Percentiles rank a stretch among this genome's conserved stretches.
Evolutionary conservation across 2,888 invertebrate genomes (phyloP).

Genomic region (Acronicta alni): DNA sequence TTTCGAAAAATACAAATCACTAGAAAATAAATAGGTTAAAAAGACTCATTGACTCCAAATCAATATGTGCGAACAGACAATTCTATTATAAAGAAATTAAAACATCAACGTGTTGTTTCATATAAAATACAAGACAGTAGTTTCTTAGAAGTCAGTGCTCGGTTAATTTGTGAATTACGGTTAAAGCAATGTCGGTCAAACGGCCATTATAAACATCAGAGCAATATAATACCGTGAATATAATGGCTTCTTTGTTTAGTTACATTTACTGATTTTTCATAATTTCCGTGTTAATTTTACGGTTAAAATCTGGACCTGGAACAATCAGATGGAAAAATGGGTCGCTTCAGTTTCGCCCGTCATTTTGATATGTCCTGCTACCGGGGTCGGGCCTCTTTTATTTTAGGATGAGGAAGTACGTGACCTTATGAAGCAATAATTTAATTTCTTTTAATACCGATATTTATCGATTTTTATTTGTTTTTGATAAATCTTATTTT

Average conservation of each 20-base stretch:
- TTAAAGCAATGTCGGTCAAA: conserved; percentile 55
- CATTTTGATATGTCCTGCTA: too few relatives aligned
- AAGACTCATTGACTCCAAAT: neutral
- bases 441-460: too few relatives aligned
- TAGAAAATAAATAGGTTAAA: neutral
- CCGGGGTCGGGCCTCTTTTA: too few relatives aligned
- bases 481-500: too few relatives aligned
- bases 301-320: neutral
- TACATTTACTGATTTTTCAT: conserved; percentile 24
- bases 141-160: conserved; percentile 46
- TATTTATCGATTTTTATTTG: too few relatives aligned
- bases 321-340: neutral
- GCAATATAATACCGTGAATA: conserved; percentile 40
- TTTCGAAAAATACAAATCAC: neutral
- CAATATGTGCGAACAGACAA: neutral
- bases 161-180: conserved; percentile 53
- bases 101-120: conserved; percentile 17
- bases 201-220: conserved; percentile 46
- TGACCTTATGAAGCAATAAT: too few relatives aligned
- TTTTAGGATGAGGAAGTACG: too few relatives aligned
- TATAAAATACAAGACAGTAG: conserved; percentile 23
- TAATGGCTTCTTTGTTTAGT: conserved; percentile 32
- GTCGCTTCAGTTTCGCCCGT: too few relatives aligned
- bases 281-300: conserved; percentile 23
- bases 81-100: conserved; percentile 21